Evolutionary conservation across 2,888 invertebrate genomes (phyloP).

Genomic region (Drosophila greeni): DNA sequence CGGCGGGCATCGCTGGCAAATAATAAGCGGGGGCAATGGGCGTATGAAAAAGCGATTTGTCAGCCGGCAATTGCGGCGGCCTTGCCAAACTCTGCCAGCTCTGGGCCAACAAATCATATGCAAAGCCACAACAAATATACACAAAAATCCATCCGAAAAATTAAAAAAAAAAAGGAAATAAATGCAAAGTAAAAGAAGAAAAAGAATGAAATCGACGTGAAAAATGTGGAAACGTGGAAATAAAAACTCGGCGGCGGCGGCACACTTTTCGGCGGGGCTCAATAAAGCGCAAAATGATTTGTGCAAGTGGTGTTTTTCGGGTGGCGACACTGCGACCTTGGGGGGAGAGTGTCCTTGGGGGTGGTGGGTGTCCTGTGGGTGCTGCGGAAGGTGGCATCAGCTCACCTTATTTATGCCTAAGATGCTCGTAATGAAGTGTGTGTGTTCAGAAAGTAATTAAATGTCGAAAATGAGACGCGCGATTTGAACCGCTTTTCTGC

Average conservation of each 20-base stretch:
- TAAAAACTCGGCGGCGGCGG: conserved; percentile 43
- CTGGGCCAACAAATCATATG: conserved; percentile 38
- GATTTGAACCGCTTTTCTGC: conserved; percentile 50
- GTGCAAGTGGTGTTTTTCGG: conserved; percentile 5
- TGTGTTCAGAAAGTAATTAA: conserved; percentile 67
- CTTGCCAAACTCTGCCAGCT: conserved; percentile 24
- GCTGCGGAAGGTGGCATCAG: neutral
- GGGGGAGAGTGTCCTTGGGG: neutral
- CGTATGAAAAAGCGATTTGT: conserved; percentile 35
- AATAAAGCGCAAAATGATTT: conserved; percentile 65
- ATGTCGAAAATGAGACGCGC: conserved; percentile 69
- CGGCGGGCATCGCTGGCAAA: conserved; percentile 31
- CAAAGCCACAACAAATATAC: conserved; percentile 9
- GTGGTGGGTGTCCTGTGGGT: neutral
- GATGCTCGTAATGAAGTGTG: conserved; percentile 65
- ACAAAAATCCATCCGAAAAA: neutral
- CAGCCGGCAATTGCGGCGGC: conserved; percentile 29
- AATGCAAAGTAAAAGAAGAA: neutral
- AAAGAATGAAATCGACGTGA: neutral
- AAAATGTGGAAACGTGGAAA: conserved; percentile 18
- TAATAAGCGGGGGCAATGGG: conserved; percentile 31
- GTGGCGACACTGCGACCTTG: conserved; percentile 1
- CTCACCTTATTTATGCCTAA: conserved; percentile 34
- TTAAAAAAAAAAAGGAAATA: conserved; percentile 7
- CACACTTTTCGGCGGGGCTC: conserved; percentile 53